Conservation (phyloP, 2,797 vertebrate genomes). For the Lutra lutra region DNA sequence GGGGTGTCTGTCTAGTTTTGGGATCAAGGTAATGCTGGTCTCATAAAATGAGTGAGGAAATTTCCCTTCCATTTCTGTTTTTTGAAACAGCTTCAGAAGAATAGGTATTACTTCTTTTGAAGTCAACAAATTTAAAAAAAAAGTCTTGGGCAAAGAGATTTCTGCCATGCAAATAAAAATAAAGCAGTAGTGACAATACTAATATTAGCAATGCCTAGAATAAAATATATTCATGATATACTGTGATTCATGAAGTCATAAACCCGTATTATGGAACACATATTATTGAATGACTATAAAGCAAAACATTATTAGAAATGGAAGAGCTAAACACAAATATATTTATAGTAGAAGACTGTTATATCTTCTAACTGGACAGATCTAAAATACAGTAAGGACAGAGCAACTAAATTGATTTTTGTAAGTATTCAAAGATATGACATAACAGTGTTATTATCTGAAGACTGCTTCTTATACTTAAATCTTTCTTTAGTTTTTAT, state of each 20-base stretch:
- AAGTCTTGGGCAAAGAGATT: not conserved
- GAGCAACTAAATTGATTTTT: not conserved
- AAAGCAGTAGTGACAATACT: not conserved
- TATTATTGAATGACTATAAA: not conserved
- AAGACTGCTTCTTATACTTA: not conserved
- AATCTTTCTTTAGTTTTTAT: not conserved
- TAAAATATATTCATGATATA: not conserved
- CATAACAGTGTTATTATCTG: not conserved
- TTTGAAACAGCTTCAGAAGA: no score
- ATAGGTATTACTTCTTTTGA: not conserved
- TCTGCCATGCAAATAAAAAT: not conserved
- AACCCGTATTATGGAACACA: not conserved
- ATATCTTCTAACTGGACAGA: not conserved
- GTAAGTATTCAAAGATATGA: not conserved
- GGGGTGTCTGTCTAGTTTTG: no score
- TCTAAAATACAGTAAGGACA: not conserved
- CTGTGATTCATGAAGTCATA: not conserved
- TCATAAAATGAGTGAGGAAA: no score
- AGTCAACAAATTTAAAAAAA: not conserved
- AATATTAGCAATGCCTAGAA: not conserved
- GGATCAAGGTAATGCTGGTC: no score
- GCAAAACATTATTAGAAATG: not conserved
- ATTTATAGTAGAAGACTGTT: constrained; percentile 29
- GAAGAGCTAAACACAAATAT: not conserved
- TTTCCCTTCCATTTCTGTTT: no score